phyloP scores from a whole-genome alignment of 2,797 vertebrate genomes.

The Labroides dimidiatus region DNA sequence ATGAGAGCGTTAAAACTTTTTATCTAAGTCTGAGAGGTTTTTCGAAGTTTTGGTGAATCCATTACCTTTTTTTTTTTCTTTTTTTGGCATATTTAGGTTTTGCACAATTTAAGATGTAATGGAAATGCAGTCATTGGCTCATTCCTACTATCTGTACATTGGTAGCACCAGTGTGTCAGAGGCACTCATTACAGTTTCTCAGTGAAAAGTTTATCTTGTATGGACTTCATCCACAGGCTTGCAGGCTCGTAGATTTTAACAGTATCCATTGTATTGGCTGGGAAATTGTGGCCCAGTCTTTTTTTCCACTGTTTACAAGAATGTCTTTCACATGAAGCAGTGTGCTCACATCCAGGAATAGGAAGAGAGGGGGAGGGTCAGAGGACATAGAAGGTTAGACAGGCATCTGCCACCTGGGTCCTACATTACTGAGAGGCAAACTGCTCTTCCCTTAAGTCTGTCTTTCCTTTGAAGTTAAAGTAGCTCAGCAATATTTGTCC shows the following conservation, averaged over 20 bases:
- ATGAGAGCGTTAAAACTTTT: too few relatives aligned
- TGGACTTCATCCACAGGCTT: neutral
- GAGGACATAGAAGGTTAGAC: conserved; percentile 8
- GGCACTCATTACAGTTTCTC: neutral
- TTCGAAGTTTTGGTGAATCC: too few relatives aligned
- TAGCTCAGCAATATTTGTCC: neutral
- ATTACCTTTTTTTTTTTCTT: too few relatives aligned
- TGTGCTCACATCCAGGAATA: conserved; percentile 42
- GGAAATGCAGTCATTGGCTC: too few relatives aligned
- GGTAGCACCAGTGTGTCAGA: neutral
- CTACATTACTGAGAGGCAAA: neutral
- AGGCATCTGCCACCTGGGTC: conserved; percentile 21
- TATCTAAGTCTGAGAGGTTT: too few relatives aligned
- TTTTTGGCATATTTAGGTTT: too few relatives aligned
- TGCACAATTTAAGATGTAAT: too few relatives aligned
- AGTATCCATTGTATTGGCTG: neutral
- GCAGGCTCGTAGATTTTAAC: neutral
- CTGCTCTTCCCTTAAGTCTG: neutral
- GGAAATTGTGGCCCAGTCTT: neutral
- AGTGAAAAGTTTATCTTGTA: neutral
- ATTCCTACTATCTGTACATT: too few relatives aligned
- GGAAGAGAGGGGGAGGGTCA: conserved; percentile 10
- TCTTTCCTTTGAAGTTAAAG: neutral
- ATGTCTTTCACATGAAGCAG: too few relatives aligned
- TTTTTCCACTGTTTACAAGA: conserved; percentile 29